Conservation (phyloP, 2,888 invertebrate genomes). For the Pantelozetes paolii region DNA sequence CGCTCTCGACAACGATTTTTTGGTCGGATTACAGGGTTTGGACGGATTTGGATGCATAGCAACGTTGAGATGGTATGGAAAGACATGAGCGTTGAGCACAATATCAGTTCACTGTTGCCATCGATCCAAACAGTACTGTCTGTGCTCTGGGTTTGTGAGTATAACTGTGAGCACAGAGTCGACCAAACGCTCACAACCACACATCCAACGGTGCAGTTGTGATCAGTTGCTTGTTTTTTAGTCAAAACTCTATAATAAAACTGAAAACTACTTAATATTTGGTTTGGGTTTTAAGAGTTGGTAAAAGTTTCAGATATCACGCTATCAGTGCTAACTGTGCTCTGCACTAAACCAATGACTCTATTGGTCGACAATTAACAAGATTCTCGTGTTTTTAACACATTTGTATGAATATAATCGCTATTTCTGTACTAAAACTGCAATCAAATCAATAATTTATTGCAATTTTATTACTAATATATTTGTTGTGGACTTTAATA, state of each 20-base stretch:
- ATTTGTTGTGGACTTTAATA: neutral
- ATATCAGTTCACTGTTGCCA: neutral
- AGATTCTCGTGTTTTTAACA: slow-evolving; percentile 22
- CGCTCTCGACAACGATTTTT: slow-evolving; percentile 21
- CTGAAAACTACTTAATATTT: slow-evolving; percentile 6
- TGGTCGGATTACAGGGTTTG: slow-evolving; percentile 20
- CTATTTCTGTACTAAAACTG: neutral
- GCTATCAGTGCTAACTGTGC: slow-evolving; percentile 7
- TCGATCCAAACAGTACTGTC: slow-evolving; percentile 26
- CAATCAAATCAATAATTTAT: too few relatives aligned
- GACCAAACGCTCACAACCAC: slow-evolving; percentile 6
- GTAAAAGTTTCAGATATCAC: slow-evolving; percentile 27
- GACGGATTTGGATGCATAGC: slow-evolving; percentile 21
- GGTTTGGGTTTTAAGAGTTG: slow-evolving; percentile 8
- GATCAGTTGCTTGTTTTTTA: neutral
- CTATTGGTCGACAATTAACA: slow-evolving; percentile 14
- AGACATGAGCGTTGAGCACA: slow-evolving; percentile 31
- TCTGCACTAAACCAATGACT: neutral
- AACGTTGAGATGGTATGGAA: slow-evolving; percentile 30
- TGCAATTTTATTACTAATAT: too few relatives aligned
- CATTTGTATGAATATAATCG: slow-evolving; percentile 6
- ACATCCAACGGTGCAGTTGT: neutral
- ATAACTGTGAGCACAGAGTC: neutral
- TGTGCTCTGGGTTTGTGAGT: neutral
- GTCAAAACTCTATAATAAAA: neutral